These are phyloP conservation scores for Lycia hirtaria DNA, from an alignment of 2,888 invertebrate species.

Conservation along the genomic window DNA sequence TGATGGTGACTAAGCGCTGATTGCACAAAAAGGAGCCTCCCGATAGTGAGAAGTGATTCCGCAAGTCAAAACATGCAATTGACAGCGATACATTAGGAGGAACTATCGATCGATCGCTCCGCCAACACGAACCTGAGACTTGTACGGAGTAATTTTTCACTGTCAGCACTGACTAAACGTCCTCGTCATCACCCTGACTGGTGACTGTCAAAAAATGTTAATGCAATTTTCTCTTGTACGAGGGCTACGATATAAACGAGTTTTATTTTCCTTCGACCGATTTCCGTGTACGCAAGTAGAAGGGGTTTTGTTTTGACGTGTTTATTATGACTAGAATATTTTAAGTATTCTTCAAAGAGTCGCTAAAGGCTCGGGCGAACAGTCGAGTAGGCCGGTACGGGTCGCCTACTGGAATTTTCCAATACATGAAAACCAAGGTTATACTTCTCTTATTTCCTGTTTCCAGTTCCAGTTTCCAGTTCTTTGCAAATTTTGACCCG, in stretches of 20 bases:
- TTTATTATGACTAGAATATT: too few species aligned
- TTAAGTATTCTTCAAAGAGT: slow-evolving; percentile 60
- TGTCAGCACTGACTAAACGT: slow-evolving; percentile 78
- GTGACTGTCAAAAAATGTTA: slow-evolving; percentile 80
- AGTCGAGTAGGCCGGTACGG: too few species aligned
- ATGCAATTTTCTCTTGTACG: slow-evolving; percentile 71
- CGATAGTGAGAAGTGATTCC: slow-evolving; percentile 70
- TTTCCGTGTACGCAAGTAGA: slow-evolving; percentile 46
- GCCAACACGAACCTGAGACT: slow-evolving; percentile 65
- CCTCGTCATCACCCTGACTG: slow-evolving; percentile 76
- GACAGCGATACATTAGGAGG: slow-evolving; percentile 82
- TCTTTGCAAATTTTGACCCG: too few species aligned
- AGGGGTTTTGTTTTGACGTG: slow-evolving; percentile 57
- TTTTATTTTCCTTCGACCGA: slow-evolving; percentile 47
- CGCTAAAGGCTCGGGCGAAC: too few species aligned
- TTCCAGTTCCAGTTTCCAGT: too few species aligned
- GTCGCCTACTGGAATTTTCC: too few species aligned
- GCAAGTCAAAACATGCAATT: slow-evolving; percentile 79
- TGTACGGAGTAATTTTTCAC: slow-evolving; percentile 83
- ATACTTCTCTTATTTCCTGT: too few species aligned
- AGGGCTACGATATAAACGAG: slow-evolving; percentile 59
- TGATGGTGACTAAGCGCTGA: slow-evolving; percentile 64
- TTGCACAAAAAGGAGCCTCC: slow-evolving; percentile 52
- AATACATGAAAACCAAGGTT: too few species aligned
- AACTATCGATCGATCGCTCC: slow-evolving; percentile 76